phyloP scores from a whole-genome alignment of 2,113 vertebrate species.

The Nycticryphes semicollaris region DNA sequence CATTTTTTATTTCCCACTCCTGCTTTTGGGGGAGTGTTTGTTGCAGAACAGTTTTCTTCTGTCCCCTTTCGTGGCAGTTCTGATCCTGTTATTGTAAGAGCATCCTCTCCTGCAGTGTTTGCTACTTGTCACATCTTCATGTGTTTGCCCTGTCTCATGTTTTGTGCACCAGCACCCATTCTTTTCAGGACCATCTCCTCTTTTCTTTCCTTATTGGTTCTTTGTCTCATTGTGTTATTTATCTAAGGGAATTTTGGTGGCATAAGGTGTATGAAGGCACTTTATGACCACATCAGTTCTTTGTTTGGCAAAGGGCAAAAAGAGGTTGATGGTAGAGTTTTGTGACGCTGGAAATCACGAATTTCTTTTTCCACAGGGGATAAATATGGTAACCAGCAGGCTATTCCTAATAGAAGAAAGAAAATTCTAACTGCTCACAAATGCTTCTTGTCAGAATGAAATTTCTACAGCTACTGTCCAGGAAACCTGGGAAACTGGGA shows the following conservation, averaged over 20 bases:
- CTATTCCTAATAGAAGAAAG: not conserved
- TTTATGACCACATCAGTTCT: not conserved
- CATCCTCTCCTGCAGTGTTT: not conserved
- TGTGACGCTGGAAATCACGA: not conserved
- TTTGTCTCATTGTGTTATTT: not conserved
- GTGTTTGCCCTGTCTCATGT: not conserved
- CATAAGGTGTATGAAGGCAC: not conserved
- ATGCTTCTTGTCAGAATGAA: slow-evolving; percentile 67
- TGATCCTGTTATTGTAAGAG: not conserved
- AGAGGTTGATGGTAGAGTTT: not conserved
- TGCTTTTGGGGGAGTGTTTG: fast-evolving
- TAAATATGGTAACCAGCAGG: not conserved
- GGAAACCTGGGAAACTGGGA: slow-evolving; percentile 34
- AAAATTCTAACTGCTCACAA: not conserved
- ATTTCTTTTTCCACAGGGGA: slow-evolving; percentile 7
- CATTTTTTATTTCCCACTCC: not conserved
- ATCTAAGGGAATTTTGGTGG: not conserved
- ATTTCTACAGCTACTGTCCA: slow-evolving; percentile 42
- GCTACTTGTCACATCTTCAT: not conserved
- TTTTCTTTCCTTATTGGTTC: not conserved
- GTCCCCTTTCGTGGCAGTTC: not conserved
- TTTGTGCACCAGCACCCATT: not conserved
- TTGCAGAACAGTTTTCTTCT: not conserved
- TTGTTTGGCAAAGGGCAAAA: not conserved
- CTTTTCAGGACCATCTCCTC: not conserved